Conservation (phyloP, 2,888 invertebrate genomes). For the Coleophora flavipennella region DNA sequence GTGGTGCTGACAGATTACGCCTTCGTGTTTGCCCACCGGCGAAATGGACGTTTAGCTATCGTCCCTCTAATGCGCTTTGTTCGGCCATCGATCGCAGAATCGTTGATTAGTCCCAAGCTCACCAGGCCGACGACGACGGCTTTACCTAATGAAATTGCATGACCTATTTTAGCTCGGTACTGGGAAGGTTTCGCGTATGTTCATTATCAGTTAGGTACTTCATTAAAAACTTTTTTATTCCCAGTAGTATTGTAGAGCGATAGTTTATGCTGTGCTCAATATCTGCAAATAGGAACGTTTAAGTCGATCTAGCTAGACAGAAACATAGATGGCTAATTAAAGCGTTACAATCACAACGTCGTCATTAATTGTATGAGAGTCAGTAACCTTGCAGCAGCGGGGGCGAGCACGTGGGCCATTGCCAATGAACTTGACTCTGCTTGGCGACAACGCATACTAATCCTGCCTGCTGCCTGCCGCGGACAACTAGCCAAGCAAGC, state of each 20-base stretch:
- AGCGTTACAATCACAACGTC: slow-evolving; percentile 31
- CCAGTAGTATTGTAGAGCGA: no score
- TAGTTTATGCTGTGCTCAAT: no score
- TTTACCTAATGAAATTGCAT: slow-evolving; percentile 1
- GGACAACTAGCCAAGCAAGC: no score
- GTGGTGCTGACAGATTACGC: slow-evolving; percentile 66
- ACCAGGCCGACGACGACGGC: slow-evolving; percentile 1
- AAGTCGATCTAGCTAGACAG: slow-evolving; percentile 18
- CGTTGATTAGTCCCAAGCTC: slow-evolving; percentile 32
- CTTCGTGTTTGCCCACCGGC: slow-evolving; percentile 53
- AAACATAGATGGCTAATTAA: slow-evolving; percentile 39
- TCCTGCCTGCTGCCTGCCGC: slow-evolving; percentile 22
- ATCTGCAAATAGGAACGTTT: slow-evolving; percentile 11
- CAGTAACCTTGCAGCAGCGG: slow-evolving; percentile 53
- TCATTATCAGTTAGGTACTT: no score
- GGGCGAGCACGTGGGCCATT: slow-evolving; percentile 54
- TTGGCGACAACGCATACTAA: slow-evolving; percentile 39
- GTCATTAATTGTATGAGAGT: slow-evolving; percentile 39
- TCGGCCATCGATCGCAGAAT: slow-evolving; percentile 51
- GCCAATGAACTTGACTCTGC: slow-evolving; percentile 61
- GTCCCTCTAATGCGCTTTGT: slow-evolving; percentile 54
- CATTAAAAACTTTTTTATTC: no score
- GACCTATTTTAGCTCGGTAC: not conserved
- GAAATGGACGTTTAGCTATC: slow-evolving; percentile 59
- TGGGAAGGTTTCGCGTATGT: no score